Percentiles rank a stretch among this genome's conserved stretches.
Conservation (phyloP, 2,113 vertebrate genomes). For the Sakesphorus luctuosus region DNA sequence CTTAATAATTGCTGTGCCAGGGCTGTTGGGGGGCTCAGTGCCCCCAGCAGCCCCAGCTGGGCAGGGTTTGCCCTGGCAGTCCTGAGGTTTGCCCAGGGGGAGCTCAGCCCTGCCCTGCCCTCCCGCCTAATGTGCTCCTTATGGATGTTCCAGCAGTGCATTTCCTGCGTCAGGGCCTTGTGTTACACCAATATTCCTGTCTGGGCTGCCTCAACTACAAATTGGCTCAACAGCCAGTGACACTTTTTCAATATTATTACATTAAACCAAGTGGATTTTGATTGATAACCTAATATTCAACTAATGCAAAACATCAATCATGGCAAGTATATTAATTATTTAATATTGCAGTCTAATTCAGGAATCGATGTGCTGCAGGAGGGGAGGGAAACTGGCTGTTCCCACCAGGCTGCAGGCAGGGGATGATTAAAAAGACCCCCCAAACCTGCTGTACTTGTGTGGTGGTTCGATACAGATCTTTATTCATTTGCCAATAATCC, state of each 20-base stretch:
- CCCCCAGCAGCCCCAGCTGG: background rate
- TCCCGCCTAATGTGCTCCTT: slow-evolving; percentile 62
- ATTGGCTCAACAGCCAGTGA: slow-evolving; percentile 96
- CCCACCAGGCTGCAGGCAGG: slow-evolving; percentile 89
- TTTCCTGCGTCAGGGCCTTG: slow-evolving; percentile 77
- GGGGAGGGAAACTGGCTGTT: slow-evolving; percentile 82
- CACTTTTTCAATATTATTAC: slow-evolving; percentile 99
- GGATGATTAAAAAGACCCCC: slow-evolving; percentile 84
- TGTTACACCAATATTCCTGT: slow-evolving; percentile 87
- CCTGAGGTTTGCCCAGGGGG: slow-evolving; percentile 63
- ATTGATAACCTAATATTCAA: slow-evolving; percentile 99
- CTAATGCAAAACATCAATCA: slow-evolving; percentile 99
- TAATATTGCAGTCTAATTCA: slow-evolving; percentile 99
- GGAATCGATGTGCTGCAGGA: slow-evolving; percentile 92
- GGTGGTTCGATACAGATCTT: slow-evolving; percentile 88
- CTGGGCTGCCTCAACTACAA: slow-evolving; percentile 96
- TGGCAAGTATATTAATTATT: slow-evolving; percentile 99
- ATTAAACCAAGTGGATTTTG: slow-evolving; percentile 99
- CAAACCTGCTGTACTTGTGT: slow-evolving; percentile 75
- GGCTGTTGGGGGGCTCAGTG: background rate
- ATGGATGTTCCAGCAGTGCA: slow-evolving; percentile 50
- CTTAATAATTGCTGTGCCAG: background rate
- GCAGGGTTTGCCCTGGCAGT: slow-evolving; percentile 44
- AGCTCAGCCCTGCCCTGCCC: slow-evolving; percentile 39
- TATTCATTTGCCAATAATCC: slow-evolving; percentile 95